Conservation (phyloP, 2,113 vertebrate genomes). For the Arothron firmamentum region DNA sequence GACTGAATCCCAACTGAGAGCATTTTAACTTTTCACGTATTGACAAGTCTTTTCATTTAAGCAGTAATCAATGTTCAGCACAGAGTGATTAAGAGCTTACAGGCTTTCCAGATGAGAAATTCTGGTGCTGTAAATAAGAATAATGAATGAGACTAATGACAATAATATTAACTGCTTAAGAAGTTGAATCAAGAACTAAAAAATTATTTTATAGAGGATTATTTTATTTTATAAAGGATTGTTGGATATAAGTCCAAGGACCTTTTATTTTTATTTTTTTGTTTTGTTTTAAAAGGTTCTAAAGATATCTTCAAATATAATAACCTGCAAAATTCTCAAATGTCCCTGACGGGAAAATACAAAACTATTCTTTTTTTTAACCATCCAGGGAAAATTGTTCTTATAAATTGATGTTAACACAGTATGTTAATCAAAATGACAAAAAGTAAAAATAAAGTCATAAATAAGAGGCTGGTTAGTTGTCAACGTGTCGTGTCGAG, state of each 20-base stretch:
- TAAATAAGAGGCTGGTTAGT: slow-evolving; percentile 64
- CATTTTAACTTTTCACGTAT: not conserved
- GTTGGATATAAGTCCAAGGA: too few species aligned
- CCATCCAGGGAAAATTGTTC: not conserved
- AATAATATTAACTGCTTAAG: slow-evolving; percentile 36
- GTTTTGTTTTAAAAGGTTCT: too few species aligned
- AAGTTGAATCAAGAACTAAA: slow-evolving; percentile 46
- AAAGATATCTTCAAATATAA: too few species aligned
- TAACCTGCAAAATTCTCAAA: too few species aligned
- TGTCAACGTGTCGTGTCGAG: slow-evolving; percentile 9
- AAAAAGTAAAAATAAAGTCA: slow-evolving; percentile 18
- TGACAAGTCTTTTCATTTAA: not conserved
- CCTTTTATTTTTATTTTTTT: too few species aligned
- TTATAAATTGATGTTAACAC: not conserved
- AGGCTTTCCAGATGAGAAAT: slow-evolving; percentile 59
- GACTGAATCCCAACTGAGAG: not conserved
- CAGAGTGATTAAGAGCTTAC: slow-evolving; percentile 54
- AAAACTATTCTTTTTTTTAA: not conserved
- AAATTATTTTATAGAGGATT: too few species aligned
- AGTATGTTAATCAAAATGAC: slow-evolving; percentile 1
- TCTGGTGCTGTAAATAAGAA: slow-evolving; percentile 43
- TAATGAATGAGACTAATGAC: slow-evolving; percentile 58
- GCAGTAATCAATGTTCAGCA: not conserved
- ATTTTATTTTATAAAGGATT: too few species aligned
- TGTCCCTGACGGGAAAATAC: not conserved